phyloP scores from a whole-genome alignment of 2,797 vertebrate species.

The Chlorospingus semifuscus region DNA sequence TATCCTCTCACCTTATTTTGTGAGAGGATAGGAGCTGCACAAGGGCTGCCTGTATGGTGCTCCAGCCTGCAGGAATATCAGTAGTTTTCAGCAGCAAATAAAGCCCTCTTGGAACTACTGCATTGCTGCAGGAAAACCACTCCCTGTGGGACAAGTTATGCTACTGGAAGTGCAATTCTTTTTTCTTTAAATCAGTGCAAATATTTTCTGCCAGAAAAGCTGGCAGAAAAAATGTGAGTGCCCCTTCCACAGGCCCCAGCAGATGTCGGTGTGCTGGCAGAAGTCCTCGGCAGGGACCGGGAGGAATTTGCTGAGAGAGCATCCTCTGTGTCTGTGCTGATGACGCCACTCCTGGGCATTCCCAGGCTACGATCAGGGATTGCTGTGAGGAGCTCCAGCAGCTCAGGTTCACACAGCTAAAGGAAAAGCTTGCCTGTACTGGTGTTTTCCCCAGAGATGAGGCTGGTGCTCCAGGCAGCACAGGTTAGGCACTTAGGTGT shows the following conservation, averaged over 20 bases:
- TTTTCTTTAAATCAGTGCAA: neutral
- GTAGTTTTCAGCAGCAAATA: neutral
- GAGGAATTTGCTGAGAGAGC: slow-evolving; percentile 56
- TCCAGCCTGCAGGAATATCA: neutral
- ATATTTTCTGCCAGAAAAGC: slow-evolving; percentile 2
- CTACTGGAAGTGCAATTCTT: neutral
- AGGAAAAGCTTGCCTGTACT: no score
- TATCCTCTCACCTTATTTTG: neutral
- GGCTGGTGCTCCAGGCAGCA: neutral
- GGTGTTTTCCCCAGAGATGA: neutral
- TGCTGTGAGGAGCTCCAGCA: neutral
- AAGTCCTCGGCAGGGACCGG: neutral
- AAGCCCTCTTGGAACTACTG: neutral
- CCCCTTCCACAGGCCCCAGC: neutral
- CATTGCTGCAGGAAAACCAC: slow-evolving; percentile 13
- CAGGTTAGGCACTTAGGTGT: neutral
- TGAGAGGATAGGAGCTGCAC: neutral
- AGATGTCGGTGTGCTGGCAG: neutral
- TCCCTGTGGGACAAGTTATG: neutral
- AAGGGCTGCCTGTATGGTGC: neutral
- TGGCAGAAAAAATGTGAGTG: neutral
- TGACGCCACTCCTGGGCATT: neutral
- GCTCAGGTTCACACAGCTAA: neutral
- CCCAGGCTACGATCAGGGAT: accelerated
- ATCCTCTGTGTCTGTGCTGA: neutral